These are phyloP conservation scores for Martes martes DNA, from an alignment of 2,113 vertebrate genomes.

Conservation along the genomic window DNA sequence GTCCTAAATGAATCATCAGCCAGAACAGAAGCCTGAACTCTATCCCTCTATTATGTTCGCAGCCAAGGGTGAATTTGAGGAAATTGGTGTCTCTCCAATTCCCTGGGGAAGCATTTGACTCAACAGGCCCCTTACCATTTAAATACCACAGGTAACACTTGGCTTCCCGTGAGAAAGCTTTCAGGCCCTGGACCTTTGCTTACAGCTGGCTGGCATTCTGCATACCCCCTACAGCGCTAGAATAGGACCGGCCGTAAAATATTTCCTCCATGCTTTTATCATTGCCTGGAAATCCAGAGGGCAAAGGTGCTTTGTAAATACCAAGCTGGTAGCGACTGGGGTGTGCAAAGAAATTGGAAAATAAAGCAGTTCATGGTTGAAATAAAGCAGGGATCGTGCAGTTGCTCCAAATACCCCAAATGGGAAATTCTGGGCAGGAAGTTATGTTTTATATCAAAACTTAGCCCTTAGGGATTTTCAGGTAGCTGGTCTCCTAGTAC, in stretches of 20 bases:
- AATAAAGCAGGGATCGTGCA: neutral
- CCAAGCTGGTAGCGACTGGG: neutral
- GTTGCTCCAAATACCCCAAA: neutral
- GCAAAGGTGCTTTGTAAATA: slow-evolving; percentile 16
- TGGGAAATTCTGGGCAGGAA: neutral
- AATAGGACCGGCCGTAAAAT: neutral
- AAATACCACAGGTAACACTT: neutral
- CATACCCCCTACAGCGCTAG: neutral
- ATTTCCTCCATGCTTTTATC: neutral
- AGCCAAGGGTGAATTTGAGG: neutral
- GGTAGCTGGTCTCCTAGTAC: neutral
- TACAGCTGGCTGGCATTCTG: neutral
- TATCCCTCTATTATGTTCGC: neutral
- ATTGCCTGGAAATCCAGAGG: neutral
- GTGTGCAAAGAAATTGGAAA: neutral
- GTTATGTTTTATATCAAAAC: neutral
- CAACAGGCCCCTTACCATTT: neutral
- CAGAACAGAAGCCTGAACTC: neutral
- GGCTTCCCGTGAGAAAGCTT: neutral
- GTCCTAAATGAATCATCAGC: slow-evolving; percentile 16
- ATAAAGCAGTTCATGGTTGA: neutral
- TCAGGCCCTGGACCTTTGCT: neutral
- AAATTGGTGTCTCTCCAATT: neutral
- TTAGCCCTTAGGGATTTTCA: neutral
- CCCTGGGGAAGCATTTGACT: neutral